Evolutionary conservation across 2,797 vertebrate species (phyloP), one percentile per base, ranked within the genome.

Genomic region (Euthynnus affinis): DNA sequence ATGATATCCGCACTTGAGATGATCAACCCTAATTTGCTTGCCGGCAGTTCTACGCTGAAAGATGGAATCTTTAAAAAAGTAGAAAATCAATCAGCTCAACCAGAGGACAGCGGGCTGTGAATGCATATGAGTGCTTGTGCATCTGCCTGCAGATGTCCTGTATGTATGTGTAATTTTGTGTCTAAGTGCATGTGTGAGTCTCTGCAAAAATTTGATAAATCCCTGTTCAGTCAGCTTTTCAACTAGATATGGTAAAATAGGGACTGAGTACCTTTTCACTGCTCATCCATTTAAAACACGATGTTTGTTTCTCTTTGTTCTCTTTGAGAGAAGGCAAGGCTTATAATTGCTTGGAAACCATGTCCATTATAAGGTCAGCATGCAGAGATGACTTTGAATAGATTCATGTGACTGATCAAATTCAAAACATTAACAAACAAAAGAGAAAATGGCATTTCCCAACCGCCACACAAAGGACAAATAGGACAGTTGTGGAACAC

Each of bases 271-370:
- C 91, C 93, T 92, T 93, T 93, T 91, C 87, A 82, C 87, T 72
- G 75, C 89, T 93, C 89, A 92, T 91, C 91, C 85, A 29, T 92
- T 92, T 88, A 93, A 93, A 94, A 91, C 89, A 91, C 61, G 68
- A 90, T 76, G 80, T 87, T 88, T 89, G 86, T 92, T 90, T 91
- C 90, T 87, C 86, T 92, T 91, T 93, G 90, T 92, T 92, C 91
- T 91, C 81, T 71, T 84, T 48, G 64, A 86, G 86, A 87, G 89
- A 90, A 90, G 77, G 87, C 87, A 89, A 90, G 69, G 79, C 89
- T 91, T 92, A 91, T 93, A 94, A 95, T 93, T 94, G 92, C 93
- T 89, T 94, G 91, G 92, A 92, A 92, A 92, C 91, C 89, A 91
- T 88, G 85, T 93, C 90, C 91, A 91, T 94, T 94, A 92, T 93